Percentiles rank a stretch among this genome's conserved stretches.
phyloP scores from a whole-genome alignment of 2,888 invertebrate species.

The Tetragonisca angustula region DNA sequence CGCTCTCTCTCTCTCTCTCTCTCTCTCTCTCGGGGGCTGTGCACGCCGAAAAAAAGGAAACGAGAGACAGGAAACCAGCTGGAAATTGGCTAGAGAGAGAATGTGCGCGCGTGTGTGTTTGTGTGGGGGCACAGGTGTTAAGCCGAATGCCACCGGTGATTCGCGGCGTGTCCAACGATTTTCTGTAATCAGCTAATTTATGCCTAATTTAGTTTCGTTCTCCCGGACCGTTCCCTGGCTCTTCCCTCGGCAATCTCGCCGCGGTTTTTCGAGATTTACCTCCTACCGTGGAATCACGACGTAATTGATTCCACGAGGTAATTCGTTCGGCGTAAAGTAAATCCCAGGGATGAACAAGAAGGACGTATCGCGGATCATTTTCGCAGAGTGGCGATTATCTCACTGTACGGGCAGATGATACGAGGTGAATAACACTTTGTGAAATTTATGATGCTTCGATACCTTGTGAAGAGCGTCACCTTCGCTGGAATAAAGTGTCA shows the following conservation, averaged over 20 bases:
- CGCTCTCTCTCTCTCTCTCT: slow-evolving; percentile 20
- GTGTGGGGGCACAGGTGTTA: slow-evolving; percentile 6
- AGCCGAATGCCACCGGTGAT: slow-evolving; percentile 29
- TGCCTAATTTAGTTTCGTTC: slow-evolving; percentile 21
- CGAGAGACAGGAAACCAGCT: slow-evolving; percentile 57
- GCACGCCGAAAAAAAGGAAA: slow-evolving; percentile 48
- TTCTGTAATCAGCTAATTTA: slow-evolving; percentile 33
- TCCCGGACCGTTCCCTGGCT: too few relatives aligned
- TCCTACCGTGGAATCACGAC: background rate
- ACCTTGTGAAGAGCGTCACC: background rate
- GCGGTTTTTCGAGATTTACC: background rate
- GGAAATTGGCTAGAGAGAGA: slow-evolving; percentile 54
- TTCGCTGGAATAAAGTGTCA: background rate
- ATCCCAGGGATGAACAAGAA: background rate
- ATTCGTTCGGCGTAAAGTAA: slow-evolving; percentile 1
- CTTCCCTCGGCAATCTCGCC: background rate
- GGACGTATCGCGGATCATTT: too few relatives aligned
- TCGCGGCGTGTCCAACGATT: slow-evolving; percentile 28
- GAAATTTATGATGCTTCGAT: background rate
- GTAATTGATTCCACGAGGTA: slow-evolving; percentile 19
- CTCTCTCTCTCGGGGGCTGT: slow-evolving; percentile 20
- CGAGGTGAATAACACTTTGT: background rate
- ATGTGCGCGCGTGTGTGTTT: background rate
- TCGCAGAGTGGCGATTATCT: background rate
- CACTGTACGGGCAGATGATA: background rate